phyloP scores from a whole-genome alignment of 2,888 invertebrate genomes.

The Alviniconcha strummeri region DNA sequence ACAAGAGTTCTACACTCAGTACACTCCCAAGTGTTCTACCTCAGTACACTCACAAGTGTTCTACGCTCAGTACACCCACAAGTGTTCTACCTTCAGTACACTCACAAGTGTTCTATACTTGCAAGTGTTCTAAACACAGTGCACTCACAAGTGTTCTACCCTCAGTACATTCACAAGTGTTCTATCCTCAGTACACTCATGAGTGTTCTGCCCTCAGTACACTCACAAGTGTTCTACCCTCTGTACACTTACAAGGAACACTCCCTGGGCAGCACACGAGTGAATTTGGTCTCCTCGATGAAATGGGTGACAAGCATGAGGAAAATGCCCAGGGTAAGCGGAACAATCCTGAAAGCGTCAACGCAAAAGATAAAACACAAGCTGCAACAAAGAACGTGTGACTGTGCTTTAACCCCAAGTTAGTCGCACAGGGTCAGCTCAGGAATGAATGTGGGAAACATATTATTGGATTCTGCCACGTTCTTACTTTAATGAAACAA shows the following conservation, averaged over 20 bases:
- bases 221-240: too few species aligned
- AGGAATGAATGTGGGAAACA: too few species aligned
- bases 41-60: too few species aligned
- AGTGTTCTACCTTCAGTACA: too few species aligned
- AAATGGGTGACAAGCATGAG: slow-evolving; percentile 40
- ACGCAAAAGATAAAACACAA: neutral
- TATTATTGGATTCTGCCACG: too few species aligned
- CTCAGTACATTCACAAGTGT: neutral
- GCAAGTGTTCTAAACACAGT: neutral
- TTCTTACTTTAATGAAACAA: too few species aligned
- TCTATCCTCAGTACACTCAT: neutral
- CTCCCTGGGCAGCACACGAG: slow-evolving; percentile 27
- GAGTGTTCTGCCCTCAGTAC: too few species aligned
- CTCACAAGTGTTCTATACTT: neutral
- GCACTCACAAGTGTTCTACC: neutral
- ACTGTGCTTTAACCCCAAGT: too few species aligned
- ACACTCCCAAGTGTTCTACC: too few species aligned
- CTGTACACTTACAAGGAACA: slow-evolving; percentile 42
- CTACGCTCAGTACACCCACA: too few species aligned
- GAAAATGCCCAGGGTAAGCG: slow-evolving; percentile 35
- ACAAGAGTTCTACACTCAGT: neutral
- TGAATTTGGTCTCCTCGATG: neutral
- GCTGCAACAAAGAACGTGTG: too few species aligned
- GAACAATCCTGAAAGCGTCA: slow-evolving; percentile 39
- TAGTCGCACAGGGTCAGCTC: too few species aligned